These are phyloP conservation scores for Melanostoma mellinum DNA, from an alignment of 2,888 invertebrate genomes.

Conservation along the genomic window DNA sequence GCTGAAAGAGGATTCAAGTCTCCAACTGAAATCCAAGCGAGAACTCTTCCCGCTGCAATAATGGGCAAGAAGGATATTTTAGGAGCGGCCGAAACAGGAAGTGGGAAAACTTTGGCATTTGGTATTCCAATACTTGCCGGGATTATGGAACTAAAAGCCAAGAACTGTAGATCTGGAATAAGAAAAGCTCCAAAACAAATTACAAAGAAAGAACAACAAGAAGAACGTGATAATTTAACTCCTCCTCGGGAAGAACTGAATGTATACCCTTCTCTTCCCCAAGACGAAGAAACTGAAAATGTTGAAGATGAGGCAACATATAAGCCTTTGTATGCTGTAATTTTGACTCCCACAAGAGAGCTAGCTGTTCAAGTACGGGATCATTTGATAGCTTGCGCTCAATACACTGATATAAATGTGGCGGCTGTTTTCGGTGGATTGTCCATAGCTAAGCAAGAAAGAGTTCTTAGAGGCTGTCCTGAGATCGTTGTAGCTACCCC, in stretches of 20 bases:
- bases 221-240: conserved; percentile 81
- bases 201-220: conserved; percentile 78
- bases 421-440: conserved; percentile 96
- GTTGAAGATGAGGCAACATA: conserved; percentile 66
- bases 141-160: conserved; percentile 87
- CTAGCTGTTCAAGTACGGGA: conserved; percentile 96
- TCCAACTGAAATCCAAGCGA: conserved; percentile 94
- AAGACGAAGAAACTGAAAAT: conserved; percentile 76
- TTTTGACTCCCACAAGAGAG: conserved; percentile 97
- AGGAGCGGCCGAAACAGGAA: conserved; percentile 99
- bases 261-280: conserved; percentile 68
- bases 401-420: conserved; percentile 89
- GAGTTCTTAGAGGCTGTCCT: conserved; percentile 91
- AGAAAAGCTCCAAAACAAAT: conserved; percentile 75
- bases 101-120: conserved; percentile 99
- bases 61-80: conserved; percentile 94
- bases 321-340: conserved; percentile 88
- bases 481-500: conserved; percentile 99
- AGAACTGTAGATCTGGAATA: conserved; percentile 79
- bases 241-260: conserved; percentile 80
- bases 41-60: conserved; percentile 92
- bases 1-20: conserved; percentile 88
- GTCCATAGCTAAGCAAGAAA: conserved; percentile 95
- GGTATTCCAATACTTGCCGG: conserved; percentile 95
- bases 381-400: conserved; percentile 90